Evolutionary conservation across 2,797 vertebrate species (phyloP), one percentile per base, ranked within the genome.

Genomic region (Zalophus californianus): DNA sequence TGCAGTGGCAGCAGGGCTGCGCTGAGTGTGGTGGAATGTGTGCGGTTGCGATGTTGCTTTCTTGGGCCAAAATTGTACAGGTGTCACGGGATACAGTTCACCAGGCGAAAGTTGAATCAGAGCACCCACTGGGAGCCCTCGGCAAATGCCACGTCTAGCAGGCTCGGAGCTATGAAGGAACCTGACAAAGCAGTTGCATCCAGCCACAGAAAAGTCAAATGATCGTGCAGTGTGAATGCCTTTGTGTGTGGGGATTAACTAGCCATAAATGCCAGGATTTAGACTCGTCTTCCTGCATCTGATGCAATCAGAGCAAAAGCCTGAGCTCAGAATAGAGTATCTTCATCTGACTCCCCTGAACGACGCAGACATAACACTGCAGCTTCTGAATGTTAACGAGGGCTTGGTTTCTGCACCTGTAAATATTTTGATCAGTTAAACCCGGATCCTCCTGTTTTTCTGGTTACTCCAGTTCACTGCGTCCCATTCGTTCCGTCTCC

Each of bases 1-100:
- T 41, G 87, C 86, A 11, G 90, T 84, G 35, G 11, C 80, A 97
- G 35, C 72, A 89, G 60, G 14, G 93, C 95, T 82, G 79, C 96
- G n/a, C 66, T 56, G 58, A 96, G 41, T 79, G 66, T 77, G 64
- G 66, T 64, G 29, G 60, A 58, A 54, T 4, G 21, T 62, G 41
- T 29, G 15, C 78, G 18, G 3, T 62, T 60, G 60, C 3, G 0
- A 44, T 93, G 90, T 86, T 1, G 94, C 60, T 7, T 84, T 93
- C 60, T 72, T 60, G 91, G 86, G 68, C 86, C 79, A 48, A n/a
- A 50, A 58, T 78, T 88, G 80, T 77, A 86, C 83, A 88, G 18
- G 0, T 82, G 32, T 50, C 88, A 11, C 20, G 60, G 97, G 87
- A 10, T 88, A 97, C 72, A 44, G 58, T 96, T 94, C 62, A 68